phyloP scores from a whole-genome alignment of 2,888 invertebrate genomes.

The Nymphalis polychloros region DNA sequence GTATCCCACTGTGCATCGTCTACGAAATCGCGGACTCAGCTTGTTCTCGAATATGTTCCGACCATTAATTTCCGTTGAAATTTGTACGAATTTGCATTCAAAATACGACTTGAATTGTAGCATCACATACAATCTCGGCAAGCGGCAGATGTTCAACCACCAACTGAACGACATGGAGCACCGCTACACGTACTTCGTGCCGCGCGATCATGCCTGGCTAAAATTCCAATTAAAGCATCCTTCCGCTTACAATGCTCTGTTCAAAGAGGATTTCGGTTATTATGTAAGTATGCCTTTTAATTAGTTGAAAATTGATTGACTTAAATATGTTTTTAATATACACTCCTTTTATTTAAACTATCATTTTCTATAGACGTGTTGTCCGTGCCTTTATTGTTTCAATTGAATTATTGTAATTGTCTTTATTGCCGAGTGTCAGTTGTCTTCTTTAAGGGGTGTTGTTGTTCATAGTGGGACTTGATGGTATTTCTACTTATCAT shows the following conservation, averaged over 20 bases:
- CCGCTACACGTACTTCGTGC: slow-evolving; percentile 95
- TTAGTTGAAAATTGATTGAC: not conserved
- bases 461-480: too few relatives aligned
- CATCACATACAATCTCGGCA: slow-evolving; percentile 88
- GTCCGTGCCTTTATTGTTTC: too few relatives aligned
- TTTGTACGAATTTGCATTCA: slow-evolving; percentile 19
- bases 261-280: slow-evolving; percentile 90
- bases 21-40: not conserved
- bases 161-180: slow-evolving; percentile 88
- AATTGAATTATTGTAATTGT: too few relatives aligned
- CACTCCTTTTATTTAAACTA: too few relatives aligned
- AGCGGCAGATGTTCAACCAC: slow-evolving; percentile 88
- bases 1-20: too few relatives aligned
- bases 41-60: not conserved
- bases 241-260: slow-evolving; percentile 91
- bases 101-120: slow-evolving; percentile 68
- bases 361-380: too few relatives aligned
- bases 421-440: too few relatives aligned
- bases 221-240: slow-evolving; percentile 88
- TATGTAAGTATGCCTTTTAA: slow-evolving; percentile 81
- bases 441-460: too few relatives aligned
- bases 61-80: slow-evolving; percentile 3
- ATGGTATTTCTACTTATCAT: too few relatives aligned
- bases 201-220: slow-evolving; percentile 94
- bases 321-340: not conserved